Percentiles rank a stretch among this genome's conserved stretches.
These are phyloP conservation scores for Protonibea diacanthus DNA, from an alignment of 2,797 vertebrate genomes.

Conservation along the genomic window DNA sequence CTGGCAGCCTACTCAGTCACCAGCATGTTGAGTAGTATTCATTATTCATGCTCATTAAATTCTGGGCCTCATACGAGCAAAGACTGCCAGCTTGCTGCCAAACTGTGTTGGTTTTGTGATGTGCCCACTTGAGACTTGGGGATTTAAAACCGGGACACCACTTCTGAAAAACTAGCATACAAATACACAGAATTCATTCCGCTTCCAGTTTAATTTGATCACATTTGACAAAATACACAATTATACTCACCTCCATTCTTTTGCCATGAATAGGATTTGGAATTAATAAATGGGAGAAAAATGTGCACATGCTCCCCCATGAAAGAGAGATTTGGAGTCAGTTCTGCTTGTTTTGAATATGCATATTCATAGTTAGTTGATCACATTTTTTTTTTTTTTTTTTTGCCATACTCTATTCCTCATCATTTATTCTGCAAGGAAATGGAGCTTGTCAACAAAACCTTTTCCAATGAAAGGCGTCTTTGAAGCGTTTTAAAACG, in stretches of 20 bases:
- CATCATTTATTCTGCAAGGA: conserved; percentile 70
- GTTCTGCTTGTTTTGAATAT: conserved; percentile 77
- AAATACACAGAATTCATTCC: conserved; percentile 78
- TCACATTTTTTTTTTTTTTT: conserved; percentile 63
- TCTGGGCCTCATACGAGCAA: conserved; percentile 86
- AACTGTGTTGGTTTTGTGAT: conserved; percentile 89
- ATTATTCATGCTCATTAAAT: conserved; percentile 93
- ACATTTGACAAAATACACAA: conserved; percentile 85
- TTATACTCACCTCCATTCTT: conserved; percentile 81
- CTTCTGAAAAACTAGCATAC: conserved; percentile 82
- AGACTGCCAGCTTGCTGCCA: conserved; percentile 88
- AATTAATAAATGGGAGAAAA: conserved; percentile 78
- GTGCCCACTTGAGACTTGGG: conserved; percentile 88
- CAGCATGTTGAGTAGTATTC: conserved; percentile 88
- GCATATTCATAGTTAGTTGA: conserved; percentile 80
- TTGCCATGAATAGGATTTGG: conserved; percentile 76
- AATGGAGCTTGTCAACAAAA: conserved; percentile 77
- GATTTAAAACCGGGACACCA: conserved; percentile 88
- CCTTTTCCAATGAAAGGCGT: conserved; percentile 71
- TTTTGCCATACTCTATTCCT: conserved; percentile 58
- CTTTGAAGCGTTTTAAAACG: conserved; percentile 69
- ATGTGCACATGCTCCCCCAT: conserved; percentile 62
- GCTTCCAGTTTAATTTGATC: conserved; percentile 84
- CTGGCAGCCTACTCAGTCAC: conserved; percentile 85
- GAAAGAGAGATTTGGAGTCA: conserved; percentile 81